Evolutionary conservation across 2,888 invertebrate genomes (phyloP).

Genomic region (Euproctis similis): DNA sequence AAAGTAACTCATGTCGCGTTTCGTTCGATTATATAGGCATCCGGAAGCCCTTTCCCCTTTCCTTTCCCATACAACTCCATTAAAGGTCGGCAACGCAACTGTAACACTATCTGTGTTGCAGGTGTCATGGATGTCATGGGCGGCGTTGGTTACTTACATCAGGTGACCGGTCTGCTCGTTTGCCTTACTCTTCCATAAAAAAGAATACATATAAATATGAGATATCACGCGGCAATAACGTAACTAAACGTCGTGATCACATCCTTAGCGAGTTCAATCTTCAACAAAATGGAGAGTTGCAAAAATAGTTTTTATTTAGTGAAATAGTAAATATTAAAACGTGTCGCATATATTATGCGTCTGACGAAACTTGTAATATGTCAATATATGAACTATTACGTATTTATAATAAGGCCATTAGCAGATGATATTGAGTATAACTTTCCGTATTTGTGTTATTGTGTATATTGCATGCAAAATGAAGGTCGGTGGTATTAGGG

Average conservation of each 20-base stretch:
- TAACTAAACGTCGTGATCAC: conserved; percentile 12
- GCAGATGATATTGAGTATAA: conserved; percentile 1
- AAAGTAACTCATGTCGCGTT: too few relatives aligned
- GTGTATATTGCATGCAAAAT: too few relatives aligned
- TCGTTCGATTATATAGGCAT: too few relatives aligned
- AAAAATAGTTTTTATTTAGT: conserved; percentile 32
- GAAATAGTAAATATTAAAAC: conserved; percentile 50
- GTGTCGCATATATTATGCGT: conserved; percentile 43
- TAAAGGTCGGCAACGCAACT: too few relatives aligned
- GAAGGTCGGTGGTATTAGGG: too few relatives aligned
- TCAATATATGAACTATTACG: conserved; percentile 10
- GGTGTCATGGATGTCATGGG: too few relatives aligned
- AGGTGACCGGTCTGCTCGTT: too few relatives aligned
- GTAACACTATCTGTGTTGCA: too few relatives aligned
- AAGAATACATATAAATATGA: conserved; percentile 1
- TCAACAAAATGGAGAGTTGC: conserved; percentile 13
- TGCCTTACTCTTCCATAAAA: too few relatives aligned
- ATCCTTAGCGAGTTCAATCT: conserved; percentile 13
- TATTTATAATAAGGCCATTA: not conserved
- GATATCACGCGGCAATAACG: conserved; percentile 4
- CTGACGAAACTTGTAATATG: conserved; percentile 15
- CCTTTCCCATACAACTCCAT: too few relatives aligned
- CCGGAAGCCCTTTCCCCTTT: too few relatives aligned
- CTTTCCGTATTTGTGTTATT: not conserved
- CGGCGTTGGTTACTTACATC: too few relatives aligned